These are phyloP conservation scores for Anguilla rostrata DNA, from an alignment of 2,113 vertebrate genomes.

Conservation along the genomic window DNA sequence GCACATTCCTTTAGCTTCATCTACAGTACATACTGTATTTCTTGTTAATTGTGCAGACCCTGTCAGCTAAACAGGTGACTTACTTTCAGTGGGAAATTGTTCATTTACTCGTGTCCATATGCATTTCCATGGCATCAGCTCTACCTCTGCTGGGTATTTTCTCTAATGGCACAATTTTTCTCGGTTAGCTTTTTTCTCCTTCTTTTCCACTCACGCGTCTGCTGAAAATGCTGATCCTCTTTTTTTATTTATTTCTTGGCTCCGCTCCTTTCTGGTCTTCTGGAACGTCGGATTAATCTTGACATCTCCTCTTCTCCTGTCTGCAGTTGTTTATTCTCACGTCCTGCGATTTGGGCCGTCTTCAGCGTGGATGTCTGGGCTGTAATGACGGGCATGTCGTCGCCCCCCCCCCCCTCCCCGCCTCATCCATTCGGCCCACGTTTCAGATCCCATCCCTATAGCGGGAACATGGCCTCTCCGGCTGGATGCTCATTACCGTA, in stretches of 20 bases:
- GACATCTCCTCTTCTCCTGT: conserved; percentile 7
- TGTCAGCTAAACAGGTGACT: not conserved
- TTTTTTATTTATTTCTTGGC: conserved; percentile 1
- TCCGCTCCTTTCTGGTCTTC: not conserved
- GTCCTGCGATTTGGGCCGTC: not conserved
- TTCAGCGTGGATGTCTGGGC: not conserved
- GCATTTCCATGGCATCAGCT: conserved; percentile 43
- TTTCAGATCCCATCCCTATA: conserved; percentile 12
- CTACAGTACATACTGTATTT: not conserved
- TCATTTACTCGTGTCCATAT: conserved; percentile 48
- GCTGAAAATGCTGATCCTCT: not conserved
- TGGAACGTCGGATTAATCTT: conserved; percentile 4
- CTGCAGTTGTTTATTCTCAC: conserved; percentile 21
- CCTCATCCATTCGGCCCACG: not conserved
- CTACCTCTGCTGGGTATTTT: conserved; percentile 40
- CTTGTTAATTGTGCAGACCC: not conserved
- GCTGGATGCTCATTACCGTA: not conserved
- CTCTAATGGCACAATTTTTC: conserved; percentile 34
- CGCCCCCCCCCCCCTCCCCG: not conserved
- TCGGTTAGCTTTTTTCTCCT: not conserved
- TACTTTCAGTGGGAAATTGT: conserved; percentile 8
- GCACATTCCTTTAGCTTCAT: not conserved
- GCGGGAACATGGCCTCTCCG: not conserved
- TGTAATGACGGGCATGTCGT: conserved; percentile 1
- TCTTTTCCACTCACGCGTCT: not conserved